phyloP scores from a whole-genome alignment of 2,113 vertebrate species.

The Saimiri boliviensis region DNA sequence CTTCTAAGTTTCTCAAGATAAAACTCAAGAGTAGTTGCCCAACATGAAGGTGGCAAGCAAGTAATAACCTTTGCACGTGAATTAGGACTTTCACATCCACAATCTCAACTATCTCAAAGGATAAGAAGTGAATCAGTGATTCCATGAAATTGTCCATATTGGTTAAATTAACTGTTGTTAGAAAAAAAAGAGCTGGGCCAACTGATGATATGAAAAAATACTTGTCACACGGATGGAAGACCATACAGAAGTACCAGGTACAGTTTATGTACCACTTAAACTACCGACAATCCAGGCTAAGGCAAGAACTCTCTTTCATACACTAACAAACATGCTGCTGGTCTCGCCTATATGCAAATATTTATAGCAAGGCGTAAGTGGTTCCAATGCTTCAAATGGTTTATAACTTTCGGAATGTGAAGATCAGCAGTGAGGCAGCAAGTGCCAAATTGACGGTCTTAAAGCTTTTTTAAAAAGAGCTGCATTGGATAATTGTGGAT shows the following conservation, averaged over 20 bases:
- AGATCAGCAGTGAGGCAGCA: neutral
- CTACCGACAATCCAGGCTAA: neutral
- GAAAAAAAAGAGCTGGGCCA: neutral
- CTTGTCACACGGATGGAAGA: neutral
- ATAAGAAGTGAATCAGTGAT: neutral
- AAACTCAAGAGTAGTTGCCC: neutral
- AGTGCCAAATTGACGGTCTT: neutral
- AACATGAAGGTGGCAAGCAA: neutral
- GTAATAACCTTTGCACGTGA: neutral
- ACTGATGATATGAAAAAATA: neutral
- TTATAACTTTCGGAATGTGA: neutral
- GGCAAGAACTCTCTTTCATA: neutral
- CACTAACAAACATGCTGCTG: neutral
- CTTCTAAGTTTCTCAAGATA: neutral
- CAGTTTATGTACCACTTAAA: neutral
- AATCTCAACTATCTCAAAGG: neutral
- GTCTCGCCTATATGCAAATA: neutral
- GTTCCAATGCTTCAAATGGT: neutral
- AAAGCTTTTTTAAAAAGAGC: neutral
- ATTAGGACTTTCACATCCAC: neutral
- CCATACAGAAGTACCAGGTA: neutral
- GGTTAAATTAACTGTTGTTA: neutral
- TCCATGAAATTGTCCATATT: neutral
- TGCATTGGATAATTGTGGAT: neutral
- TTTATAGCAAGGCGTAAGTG: neutral